phyloP scores from a whole-genome alignment of 2,113 vertebrate genomes.

The Prunella himalayana region DNA sequence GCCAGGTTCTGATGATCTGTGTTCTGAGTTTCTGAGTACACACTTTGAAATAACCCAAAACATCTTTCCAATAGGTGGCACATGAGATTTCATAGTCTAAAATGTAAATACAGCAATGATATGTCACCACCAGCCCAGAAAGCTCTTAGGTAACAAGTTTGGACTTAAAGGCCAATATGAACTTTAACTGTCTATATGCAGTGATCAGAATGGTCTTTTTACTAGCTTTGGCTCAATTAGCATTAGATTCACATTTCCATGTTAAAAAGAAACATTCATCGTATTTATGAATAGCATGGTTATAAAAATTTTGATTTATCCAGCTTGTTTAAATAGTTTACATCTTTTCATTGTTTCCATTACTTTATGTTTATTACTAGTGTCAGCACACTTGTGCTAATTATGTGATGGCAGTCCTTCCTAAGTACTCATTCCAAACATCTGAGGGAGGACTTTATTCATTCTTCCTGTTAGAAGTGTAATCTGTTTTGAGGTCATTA shows the following conservation, averaged over 20 bases:
- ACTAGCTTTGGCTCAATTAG: neutral
- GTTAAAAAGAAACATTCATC: neutral
- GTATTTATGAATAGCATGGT: neutral
- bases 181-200: neutral
- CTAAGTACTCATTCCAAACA: neutral
- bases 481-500: neutral
- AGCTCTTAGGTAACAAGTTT: neutral
- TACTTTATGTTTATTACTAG: neutral
- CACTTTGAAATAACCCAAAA: constrained; percentile 6
- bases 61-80: constrained; percentile 5
- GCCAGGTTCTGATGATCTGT: neutral
- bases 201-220: neutral
- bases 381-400: neutral
- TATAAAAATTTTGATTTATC: constrained; percentile 4
- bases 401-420: neutral
- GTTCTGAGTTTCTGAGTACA: neutral
- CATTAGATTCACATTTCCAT: neutral
- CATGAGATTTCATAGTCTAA: neutral
- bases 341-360: neutral
- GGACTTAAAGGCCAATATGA: neutral
- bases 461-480: neutral
- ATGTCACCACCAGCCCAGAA: neutral
- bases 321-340: neutral
- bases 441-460: neutral
- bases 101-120: neutral